Percentiles rank a stretch among this genome's conserved stretches.
Evolutionary conservation across 1,140 invertebrate species (phyloP).

Genomic region (Solenopsis invicta): DNA sequence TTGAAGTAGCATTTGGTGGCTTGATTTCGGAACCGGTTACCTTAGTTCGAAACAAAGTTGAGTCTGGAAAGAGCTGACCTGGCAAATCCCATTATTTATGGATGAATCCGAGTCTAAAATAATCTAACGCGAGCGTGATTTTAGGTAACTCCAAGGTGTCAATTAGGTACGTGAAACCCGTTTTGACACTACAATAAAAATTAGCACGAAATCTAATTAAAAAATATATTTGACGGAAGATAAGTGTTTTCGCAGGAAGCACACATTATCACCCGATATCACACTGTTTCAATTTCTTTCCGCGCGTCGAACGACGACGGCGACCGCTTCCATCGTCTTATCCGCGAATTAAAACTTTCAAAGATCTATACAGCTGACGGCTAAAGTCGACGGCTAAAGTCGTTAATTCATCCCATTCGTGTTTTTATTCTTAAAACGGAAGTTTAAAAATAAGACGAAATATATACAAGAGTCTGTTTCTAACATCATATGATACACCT

Average conservation of each 20-base stretch:
- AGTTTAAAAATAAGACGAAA: neutral
- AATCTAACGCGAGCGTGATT: neutral
- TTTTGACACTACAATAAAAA: neutral
- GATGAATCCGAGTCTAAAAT: constrained; percentile 1
- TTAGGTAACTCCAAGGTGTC: neutral
- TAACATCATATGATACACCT: neutral
- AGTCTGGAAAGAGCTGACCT: constrained; percentile 9
- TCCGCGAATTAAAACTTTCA: neutral
- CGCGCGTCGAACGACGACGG: neutral
- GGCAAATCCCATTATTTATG: constrained; percentile 18
- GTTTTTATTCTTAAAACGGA: neutral
- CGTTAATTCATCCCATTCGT: neutral
- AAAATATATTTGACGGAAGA: neutral
- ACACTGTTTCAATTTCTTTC: neutral
- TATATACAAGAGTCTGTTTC: neutral
- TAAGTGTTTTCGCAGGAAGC: neutral
- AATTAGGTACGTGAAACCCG: neutral
- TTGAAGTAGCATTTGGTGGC: constrained; percentile 12
- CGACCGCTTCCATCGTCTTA: neutral
- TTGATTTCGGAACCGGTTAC: neutral
- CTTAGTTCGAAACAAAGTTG: constrained; percentile 26
- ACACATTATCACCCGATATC: neutral
- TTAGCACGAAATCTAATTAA: neutral
- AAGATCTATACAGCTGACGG: neutral
- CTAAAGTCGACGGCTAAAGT: too few relatives aligned